Conservation (phyloP, 2,888 invertebrate species). For the Xanthia togata region DNA sequence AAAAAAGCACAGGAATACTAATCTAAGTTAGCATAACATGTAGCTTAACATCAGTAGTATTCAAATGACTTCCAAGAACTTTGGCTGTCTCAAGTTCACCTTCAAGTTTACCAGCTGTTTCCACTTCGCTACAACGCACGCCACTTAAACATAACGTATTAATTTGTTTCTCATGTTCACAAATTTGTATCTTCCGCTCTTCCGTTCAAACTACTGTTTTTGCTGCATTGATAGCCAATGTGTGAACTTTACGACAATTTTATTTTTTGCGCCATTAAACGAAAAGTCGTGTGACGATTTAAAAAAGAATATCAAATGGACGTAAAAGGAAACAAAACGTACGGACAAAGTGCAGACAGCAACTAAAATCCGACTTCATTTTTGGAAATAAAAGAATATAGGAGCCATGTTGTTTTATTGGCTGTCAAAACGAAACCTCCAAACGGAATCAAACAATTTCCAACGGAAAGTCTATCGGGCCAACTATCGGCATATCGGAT, state of each 20-base stretch:
- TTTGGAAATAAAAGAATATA: conserved; percentile 59
- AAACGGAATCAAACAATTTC: conserved; percentile 85
- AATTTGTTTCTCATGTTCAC: conserved; percentile 88
- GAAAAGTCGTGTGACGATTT: conserved; percentile 61
- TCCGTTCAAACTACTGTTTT: conserved; percentile 72
- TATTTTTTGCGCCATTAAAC: conserved; percentile 60
- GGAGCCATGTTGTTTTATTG: conserved; percentile 68
- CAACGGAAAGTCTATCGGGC: conserved; percentile 81
- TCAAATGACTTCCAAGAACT: conserved; percentile 44
- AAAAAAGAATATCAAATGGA: conserved; percentile 60
- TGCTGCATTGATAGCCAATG: conserved; percentile 64
- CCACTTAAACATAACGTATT: conserved; percentile 72
- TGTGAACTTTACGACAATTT: conserved; percentile 62
- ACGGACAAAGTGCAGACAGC: conserved; percentile 62
- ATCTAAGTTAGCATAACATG: conserved; percentile 24
- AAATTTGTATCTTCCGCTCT: conserved; percentile 86
- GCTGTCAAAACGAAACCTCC: conserved; percentile 77
- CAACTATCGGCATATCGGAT: conserved; percentile 86
- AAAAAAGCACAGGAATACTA: neutral
- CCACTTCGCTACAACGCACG: conserved; percentile 77
- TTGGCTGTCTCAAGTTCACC: conserved; percentile 51
- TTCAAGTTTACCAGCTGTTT: conserved; percentile 78
- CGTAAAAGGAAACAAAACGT: conserved; percentile 59
- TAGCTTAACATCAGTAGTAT: conserved; percentile 19
- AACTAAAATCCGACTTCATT: conserved; percentile 61